phyloP scores from a whole-genome alignment of 64 coral and sea anemone species.

The Actinia equina region DNA sequence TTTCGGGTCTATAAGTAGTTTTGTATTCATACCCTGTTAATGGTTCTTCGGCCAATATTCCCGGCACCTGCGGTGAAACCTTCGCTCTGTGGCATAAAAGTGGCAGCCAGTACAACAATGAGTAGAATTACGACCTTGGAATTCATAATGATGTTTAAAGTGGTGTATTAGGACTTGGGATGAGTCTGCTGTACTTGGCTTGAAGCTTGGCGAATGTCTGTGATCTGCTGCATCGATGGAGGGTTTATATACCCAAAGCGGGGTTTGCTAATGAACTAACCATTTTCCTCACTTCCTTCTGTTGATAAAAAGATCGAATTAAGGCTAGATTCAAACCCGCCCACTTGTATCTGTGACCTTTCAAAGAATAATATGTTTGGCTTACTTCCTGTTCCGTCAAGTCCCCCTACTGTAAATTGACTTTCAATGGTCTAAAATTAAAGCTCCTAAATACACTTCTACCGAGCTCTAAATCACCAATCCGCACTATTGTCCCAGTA shows the following conservation, averaged over 20 bases:
- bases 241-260: not conserved
- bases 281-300: slow-evolving; percentile 13
- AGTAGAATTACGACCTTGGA: slow-evolving; percentile 12
- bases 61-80: slow-evolving; percentile 23
- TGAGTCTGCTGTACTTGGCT: not conserved
- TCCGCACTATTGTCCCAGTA: not conserved
- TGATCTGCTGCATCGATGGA: not conserved
- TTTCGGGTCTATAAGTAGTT: too few relatives aligned
- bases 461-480: not conserved
- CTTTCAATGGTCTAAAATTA: not conserved
- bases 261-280: slow-evolving; percentile 7
- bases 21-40: not conserved
- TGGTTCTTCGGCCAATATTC: slow-evolving; percentile 9
- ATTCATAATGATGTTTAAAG: not conserved
- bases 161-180: not conserved
- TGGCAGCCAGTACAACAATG: slow-evolving; percentile 22
- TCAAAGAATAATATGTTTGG: not conserved
- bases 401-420: slow-evolving; percentile 18
- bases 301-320: slow-evolving; percentile 33
- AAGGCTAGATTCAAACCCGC: not conserved
- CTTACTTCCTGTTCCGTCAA: not conserved
- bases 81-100: not conserved
- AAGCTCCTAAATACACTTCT: not conserved
- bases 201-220: not conserved
- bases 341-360: slow-evolving; percentile 11